Conservation (phyloP, 1,140 invertebrate genomes). For the Campoletis sonorensis region DNA sequence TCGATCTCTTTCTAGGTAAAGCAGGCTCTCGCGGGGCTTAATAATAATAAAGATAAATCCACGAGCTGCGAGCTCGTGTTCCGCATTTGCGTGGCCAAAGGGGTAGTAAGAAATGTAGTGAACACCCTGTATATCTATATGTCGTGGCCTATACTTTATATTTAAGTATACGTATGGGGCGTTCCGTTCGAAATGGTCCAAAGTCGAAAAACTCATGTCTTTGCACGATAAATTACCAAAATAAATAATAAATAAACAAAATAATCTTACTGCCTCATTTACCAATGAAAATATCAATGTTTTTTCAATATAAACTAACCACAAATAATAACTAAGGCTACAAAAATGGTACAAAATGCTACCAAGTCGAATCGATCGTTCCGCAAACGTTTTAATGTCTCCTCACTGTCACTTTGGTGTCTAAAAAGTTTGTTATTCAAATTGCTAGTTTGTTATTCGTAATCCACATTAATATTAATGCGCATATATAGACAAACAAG, state of each 20-base stretch:
- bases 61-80: neutral
- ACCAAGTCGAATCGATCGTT: constrained; percentile 9
- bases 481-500: neutral
- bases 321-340: neutral
- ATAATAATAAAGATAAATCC: constrained; percentile 12
- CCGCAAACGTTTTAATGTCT: neutral
- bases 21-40: neutral
- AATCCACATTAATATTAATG: neutral
- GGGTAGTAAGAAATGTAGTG: neutral
- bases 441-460: neutral
- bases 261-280: no score
- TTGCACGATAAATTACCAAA: neutral
- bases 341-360: no score
- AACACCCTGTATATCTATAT: neutral
- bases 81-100: constrained; percentile 24
- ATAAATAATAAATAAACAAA: neutral
- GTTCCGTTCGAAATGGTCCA: neutral
- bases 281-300: no score
- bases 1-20: neutral
- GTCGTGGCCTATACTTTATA: neutral
- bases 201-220: neutral
- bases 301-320: neutral
- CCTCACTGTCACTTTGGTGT: neutral
- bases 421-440: constrained; percentile 21
- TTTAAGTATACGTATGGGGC: neutral